These are phyloP conservation scores for Ichneumoninae sp. DNA, from an alignment of 2,888 invertebrate species.

Conservation along the genomic window DNA sequence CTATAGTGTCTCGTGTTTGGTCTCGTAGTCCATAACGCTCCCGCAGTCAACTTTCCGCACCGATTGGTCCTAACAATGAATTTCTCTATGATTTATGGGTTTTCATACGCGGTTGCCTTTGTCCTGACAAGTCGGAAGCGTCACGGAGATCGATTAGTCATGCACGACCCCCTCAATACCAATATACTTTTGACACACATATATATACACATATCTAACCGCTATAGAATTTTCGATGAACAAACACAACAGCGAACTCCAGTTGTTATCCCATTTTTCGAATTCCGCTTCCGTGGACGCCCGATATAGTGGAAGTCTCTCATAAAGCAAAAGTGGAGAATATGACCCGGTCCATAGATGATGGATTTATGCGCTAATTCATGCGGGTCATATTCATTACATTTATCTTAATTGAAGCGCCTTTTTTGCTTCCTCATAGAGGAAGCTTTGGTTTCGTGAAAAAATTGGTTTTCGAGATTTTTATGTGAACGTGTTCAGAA, in stretches of 20 bases:
- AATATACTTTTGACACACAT: background rate
- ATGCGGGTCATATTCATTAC: too few relatives aligned
- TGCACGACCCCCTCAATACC: background rate
- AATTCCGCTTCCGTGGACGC: background rate
- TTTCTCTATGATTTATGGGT: constrained; percentile 22
- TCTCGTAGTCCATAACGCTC: constrained; percentile 15
- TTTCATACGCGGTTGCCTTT: constrained; percentile 25
- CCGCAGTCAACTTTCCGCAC: constrained; percentile 26
- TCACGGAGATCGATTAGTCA: constrained; percentile 40
- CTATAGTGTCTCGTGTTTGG: background rate
- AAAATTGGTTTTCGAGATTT: too few relatives aligned
- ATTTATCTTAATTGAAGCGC: too few relatives aligned
- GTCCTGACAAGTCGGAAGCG: constrained; percentile 31
- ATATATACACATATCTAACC: background rate
- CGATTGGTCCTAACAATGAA: constrained; percentile 28
- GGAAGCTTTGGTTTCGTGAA: too few relatives aligned
- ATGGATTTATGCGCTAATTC: too few relatives aligned
- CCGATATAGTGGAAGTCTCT: background rate
- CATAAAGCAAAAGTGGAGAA: background rate
- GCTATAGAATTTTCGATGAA: background rate
- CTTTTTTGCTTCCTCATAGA: too few relatives aligned
- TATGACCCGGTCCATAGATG: too few relatives aligned
- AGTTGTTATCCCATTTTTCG: background rate
- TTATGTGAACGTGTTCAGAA: too few relatives aligned
- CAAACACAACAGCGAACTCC: constrained; percentile 4